Evolutionary conservation across 2,113 vertebrate species (phyloP).

Genomic region (Lasiurus cinereus): DNA sequence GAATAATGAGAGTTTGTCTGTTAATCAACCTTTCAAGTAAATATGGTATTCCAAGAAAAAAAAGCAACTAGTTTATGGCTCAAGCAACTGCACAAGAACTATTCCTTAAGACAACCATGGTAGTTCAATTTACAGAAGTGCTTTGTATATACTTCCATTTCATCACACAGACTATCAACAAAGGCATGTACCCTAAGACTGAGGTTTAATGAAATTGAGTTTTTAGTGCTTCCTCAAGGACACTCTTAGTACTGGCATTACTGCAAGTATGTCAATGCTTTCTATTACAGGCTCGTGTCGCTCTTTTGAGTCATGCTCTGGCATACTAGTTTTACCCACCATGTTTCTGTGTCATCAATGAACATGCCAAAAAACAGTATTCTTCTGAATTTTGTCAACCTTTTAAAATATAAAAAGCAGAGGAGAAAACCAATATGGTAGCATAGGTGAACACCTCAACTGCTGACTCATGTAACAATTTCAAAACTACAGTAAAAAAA

Average conservation of each 20-base stretch:
- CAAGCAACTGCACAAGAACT: not conserved
- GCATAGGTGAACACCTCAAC: too few relatives aligned
- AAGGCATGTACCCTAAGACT: not conserved
- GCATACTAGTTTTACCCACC: not conserved
- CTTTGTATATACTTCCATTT: not conserved
- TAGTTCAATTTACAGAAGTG: not conserved
- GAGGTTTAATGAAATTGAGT: not conserved
- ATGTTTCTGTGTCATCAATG: not conserved
- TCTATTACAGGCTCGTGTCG: not conserved
- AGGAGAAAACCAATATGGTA: too few relatives aligned
- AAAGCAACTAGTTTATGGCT: not conserved
- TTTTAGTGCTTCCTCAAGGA: not conserved
- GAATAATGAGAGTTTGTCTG: not conserved
- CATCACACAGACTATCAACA: not conserved
- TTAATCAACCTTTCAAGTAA: not conserved
- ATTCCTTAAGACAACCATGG: not conserved
- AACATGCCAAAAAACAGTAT: slow-evolving; percentile 21
- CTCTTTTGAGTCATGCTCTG: not conserved
- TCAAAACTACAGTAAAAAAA: too few relatives aligned
- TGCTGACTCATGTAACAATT: too few relatives aligned
- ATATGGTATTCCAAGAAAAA: not conserved
- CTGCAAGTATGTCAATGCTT: not conserved
- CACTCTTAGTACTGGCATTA: not conserved
- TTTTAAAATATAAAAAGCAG: slow-evolving; percentile 5
- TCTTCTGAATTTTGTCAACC: not conserved